A percentile compares a stretch with the other conserved stretches of the same genome.
Conservation (phyloP, 2,113 vertebrate species). For the Paramisgurnus dabryanus region DNA sequence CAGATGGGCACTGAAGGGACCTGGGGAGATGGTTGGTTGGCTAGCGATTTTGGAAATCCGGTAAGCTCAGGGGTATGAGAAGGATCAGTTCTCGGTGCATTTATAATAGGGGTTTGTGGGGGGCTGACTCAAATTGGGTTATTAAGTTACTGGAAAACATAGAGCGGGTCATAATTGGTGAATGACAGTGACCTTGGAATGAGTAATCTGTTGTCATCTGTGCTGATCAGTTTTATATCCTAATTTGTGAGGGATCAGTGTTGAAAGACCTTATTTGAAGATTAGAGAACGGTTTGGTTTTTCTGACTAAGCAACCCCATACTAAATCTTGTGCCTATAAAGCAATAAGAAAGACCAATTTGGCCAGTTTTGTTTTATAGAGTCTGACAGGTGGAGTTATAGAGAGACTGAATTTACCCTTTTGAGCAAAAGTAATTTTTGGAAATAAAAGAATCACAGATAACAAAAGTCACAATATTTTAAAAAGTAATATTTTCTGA, state of each 20-base stretch:
- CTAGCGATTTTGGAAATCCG: constrained; percentile 58
- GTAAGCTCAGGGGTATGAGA: constrained; percentile 61
- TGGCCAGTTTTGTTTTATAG: background rate
- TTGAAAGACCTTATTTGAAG: background rate
- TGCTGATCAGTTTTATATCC: constrained; percentile 11
- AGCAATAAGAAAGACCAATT: background rate
- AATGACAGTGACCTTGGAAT: constrained; percentile 55
- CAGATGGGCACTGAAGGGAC: constrained; percentile 54
- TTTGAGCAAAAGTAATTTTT: no score
- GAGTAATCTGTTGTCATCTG: background rate
- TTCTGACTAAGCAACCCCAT: background rate
- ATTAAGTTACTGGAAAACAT: constrained; percentile 43
- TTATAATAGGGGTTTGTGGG: constrained; percentile 58
- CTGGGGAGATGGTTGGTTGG: constrained; percentile 53
- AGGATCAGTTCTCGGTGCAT: constrained; percentile 61
- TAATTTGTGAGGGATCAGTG: background rate
- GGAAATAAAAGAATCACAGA: background rate
- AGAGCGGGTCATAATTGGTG: constrained; percentile 52
- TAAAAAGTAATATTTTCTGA: background rate
- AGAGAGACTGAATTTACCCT: background rate
- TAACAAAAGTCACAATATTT: background rate
- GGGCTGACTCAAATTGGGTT: constrained; percentile 44
- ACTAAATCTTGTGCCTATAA: background rate
- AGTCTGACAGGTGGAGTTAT: background rate
- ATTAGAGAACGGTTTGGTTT: background rate